These are phyloP conservation scores for Ursus arctos DNA, from an alignment of 2,113 vertebrate genomes.

Conservation along the genomic window DNA sequence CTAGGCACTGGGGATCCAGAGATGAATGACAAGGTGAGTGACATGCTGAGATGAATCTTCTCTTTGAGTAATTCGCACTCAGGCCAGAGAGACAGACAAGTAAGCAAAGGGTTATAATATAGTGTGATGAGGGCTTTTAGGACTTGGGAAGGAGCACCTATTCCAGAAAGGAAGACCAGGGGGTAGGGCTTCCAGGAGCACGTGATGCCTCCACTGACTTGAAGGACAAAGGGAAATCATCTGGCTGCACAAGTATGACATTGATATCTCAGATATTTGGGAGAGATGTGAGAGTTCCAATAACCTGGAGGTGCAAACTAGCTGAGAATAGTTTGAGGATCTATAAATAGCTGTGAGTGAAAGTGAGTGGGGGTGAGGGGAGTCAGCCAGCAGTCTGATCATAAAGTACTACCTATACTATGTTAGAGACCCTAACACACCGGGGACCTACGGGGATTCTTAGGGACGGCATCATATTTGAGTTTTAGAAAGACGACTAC, in stretches of 20 bases:
- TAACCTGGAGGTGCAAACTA: background rate
- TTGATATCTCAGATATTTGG: background rate
- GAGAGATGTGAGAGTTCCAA: background rate
- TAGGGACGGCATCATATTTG: background rate
- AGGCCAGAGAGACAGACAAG: background rate
- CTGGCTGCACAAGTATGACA: background rate
- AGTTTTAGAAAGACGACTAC: constrained; percentile 43
- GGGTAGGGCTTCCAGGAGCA: background rate
- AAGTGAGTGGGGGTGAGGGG: background rate
- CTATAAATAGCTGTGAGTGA: background rate
- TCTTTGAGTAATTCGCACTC: background rate
- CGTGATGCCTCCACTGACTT: background rate
- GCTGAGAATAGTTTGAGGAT: background rate
- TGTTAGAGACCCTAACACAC: background rate
- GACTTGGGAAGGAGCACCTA: background rate
- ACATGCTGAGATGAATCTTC: background rate
- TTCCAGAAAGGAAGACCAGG: background rate
- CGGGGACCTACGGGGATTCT: background rate
- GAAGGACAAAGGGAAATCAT: too few species aligned
- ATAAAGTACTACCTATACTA: too few species aligned
- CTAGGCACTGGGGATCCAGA: background rate
- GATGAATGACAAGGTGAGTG: background rate
- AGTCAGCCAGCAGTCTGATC: background rate
- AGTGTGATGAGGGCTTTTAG: too few species aligned
- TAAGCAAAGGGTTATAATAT: background rate